Conservation (phyloP, 2,797 vertebrate species). For the Sebastolobus alascanus region DNA sequence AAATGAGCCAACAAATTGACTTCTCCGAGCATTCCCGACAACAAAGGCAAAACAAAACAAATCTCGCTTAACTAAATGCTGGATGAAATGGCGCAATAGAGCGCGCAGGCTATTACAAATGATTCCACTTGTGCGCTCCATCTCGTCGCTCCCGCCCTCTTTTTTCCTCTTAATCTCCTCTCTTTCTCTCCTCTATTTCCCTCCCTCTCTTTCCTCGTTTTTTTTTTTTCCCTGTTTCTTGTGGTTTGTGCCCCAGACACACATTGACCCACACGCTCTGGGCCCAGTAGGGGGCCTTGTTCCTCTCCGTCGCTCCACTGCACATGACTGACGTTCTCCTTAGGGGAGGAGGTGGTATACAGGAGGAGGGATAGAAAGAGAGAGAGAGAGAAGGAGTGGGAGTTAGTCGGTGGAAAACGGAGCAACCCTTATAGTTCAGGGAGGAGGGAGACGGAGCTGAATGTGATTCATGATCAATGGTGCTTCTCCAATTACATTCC, state of each 20-base stretch:
- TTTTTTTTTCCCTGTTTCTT: constrained; percentile 22
- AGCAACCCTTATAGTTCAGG: constrained; percentile 47
- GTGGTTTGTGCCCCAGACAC: constrained; percentile 68
- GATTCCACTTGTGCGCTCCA: constrained; percentile 64
- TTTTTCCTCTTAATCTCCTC: constrained; percentile 65
- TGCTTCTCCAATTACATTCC: constrained; percentile 83
- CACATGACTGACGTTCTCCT: constrained; percentile 84
- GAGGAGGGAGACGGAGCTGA: constrained; percentile 56
- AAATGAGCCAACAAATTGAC: constrained; percentile 86
- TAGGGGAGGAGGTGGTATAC: constrained; percentile 56
- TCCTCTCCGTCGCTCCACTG: constrained; percentile 79
- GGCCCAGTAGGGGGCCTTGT: constrained; percentile 82
- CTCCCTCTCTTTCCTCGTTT: background rate
- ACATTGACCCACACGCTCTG: constrained; percentile 80
- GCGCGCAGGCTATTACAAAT: constrained; percentile 70
- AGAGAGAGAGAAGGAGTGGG: constrained; percentile 28
- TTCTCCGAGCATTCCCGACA: constrained; percentile 65
- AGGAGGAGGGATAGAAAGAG: constrained; percentile 4
- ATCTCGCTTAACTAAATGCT: constrained; percentile 80
- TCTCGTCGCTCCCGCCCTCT: constrained; percentile 52
- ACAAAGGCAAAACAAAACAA: constrained; percentile 79
- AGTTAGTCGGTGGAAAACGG: constrained; percentile 57
- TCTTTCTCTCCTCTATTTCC: background rate
- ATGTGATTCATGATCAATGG: constrained; percentile 82
- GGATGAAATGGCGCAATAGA: constrained; percentile 78